A percentile compares a stretch with the other conserved stretches of the same genome.
These are phyloP conservation scores for Acanthococcus lagerstroemiae DNA, from an alignment of 2,888 invertebrate genomes.

Conservation along the genomic window DNA sequence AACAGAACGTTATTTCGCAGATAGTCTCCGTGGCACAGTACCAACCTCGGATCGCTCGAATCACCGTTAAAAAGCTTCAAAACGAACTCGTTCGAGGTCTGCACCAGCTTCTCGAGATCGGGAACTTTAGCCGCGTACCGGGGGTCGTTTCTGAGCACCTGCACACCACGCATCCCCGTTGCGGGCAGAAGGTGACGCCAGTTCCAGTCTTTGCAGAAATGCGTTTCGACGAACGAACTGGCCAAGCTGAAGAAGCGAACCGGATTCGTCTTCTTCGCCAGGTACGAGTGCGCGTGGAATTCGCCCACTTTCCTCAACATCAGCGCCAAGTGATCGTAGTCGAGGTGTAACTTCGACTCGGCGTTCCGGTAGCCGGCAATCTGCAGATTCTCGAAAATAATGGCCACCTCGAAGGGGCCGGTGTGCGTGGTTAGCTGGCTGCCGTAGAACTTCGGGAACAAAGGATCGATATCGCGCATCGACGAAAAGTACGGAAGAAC, in stretches of 20 bases:
- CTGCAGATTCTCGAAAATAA: neutral
- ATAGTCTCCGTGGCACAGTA: slow-evolving; percentile 37
- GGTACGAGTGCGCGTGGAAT: neutral
- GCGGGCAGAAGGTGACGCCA: neutral
- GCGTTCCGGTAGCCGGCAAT: neutral
- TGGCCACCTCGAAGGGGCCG: neutral
- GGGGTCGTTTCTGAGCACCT: neutral
- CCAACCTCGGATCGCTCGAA: slow-evolving; percentile 34
- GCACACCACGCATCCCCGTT: neutral
- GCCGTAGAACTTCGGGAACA: neutral
- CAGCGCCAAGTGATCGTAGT: neutral
- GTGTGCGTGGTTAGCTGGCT: neutral
- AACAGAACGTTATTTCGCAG: slow-evolving; percentile 37
- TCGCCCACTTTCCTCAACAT: neutral
- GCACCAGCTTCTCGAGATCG: neutral
- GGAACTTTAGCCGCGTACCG: neutral
- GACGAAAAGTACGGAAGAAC: neutral
- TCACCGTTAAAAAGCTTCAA: neutral
- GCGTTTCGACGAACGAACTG: neutral
- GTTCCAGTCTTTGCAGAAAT: neutral
- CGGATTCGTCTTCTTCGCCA: neutral
- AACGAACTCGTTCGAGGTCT: neutral
- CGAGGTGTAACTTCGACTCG: neutral
- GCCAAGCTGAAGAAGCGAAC: neutral
- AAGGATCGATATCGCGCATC: neutral